Base-by-base conservation (phyloP, 2,113 vertebrate species). In the Xyliphius kryptos region DNA sequence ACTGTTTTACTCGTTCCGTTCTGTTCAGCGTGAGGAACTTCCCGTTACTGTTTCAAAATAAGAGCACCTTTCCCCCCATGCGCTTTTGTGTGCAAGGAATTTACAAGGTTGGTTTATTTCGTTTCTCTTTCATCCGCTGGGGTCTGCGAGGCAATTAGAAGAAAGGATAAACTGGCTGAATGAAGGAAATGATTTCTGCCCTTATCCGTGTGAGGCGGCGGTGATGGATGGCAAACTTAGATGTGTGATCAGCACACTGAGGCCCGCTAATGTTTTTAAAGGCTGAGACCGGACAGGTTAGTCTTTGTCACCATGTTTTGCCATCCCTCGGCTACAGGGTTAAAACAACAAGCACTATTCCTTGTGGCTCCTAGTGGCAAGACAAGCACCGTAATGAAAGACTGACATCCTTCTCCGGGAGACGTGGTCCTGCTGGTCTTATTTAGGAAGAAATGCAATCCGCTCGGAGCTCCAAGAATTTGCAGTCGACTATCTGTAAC, bases 281-380 rank as follows among this genome's bases (percentile, higher is more conserved):
- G 55, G 71, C 16, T 71, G 63, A 15, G 69, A 60, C 53, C 62
- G 52, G 51, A 65, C 58, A 61, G 69, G 68, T 58, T 44, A 61
- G 54, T 38, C 70, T 76, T 81, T 74, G 80, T 66, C 70, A 72
- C 69, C 67, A 63, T 69, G 68, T 75, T 77, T 83, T 79, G 62
- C 57, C 51, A 78, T 71, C 66, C 54, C 52, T 67, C 73, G 76
- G 62, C 62, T 67, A 73, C 66, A 56, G 74, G 77, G 70, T 85
- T 74, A 68, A 80, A 79, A 69, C 66, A 79, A 77, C 70, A 74
- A 78, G 70, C 69, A 47, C 73, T 79, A 70, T 70, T 64, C 76
- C 77, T 77, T n/a, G n/a, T n/a, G 40, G 46, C 37, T 55, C 37
- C 37, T 41, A 72, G 70, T 67, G 68, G 64, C 70, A 46, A 73